phyloP scores from a whole-genome alignment of 2,888 invertebrate genomes.

The Tigriopus californicus region DNA sequence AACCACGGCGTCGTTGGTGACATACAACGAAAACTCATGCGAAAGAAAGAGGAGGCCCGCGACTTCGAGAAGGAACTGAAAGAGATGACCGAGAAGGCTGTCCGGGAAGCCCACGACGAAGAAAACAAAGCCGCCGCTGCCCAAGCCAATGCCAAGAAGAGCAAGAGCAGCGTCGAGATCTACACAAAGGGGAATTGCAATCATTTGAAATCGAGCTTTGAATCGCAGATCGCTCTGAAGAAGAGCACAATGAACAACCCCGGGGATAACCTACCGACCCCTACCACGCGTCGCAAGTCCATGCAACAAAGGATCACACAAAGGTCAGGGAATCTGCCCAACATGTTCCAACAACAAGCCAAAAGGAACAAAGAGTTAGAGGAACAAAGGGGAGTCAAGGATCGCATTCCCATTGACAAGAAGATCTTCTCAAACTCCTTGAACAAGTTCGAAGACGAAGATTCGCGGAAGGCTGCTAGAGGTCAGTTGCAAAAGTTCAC shows the following conservation, averaged over 20 bases:
- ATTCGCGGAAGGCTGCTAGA: background rate
- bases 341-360: background rate
- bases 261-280: background rate
- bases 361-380: background rate
- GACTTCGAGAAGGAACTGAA: too few species aligned
- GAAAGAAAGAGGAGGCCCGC: too few species aligned
- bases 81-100: too few species aligned
- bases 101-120: too few species aligned
- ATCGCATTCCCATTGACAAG: slow-evolving; percentile 1
- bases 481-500: background rate
- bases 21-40: too few species aligned
- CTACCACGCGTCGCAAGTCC: background rate
- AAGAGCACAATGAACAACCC: background rate
- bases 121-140: too few species aligned
- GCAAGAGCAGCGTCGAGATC: background rate
- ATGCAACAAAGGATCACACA: too few species aligned
- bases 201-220: background rate
- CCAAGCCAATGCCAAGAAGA: too few species aligned
- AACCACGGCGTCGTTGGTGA: too few species aligned
- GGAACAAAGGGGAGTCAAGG: background rate
- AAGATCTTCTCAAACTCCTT: background rate
- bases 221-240: background rate
- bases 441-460: slow-evolving; percentile 8
- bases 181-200: slow-evolving; percentile 8
- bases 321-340: background rate